Percentiles rank a stretch among this genome's conserved stretches.
These are phyloP conservation scores for Anastrepha ludens DNA, from an alignment of 1,140 invertebrate genomes.

Conservation along the genomic window DNA sequence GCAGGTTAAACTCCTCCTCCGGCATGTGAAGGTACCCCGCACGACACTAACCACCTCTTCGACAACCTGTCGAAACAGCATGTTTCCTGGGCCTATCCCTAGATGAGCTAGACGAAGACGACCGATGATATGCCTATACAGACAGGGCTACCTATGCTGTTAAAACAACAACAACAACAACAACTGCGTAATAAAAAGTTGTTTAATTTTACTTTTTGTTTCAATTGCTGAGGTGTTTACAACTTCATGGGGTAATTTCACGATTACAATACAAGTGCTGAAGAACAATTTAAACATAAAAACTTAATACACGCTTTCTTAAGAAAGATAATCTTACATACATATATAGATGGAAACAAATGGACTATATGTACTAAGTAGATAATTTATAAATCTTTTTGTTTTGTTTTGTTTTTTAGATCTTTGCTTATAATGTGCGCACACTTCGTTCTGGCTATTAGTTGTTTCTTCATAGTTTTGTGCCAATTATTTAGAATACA, in stretches of 20 bases:
- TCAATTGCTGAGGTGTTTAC: background rate
- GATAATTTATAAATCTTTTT: background rate
- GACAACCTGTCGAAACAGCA: too few species aligned
- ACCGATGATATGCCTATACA: too few species aligned
- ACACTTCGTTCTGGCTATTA: background rate
- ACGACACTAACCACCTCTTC: too few species aligned
- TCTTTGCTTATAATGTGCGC: slow-evolving; percentile 18
- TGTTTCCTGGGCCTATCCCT: too few species aligned
- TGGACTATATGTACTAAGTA: slow-evolving; percentile 36
- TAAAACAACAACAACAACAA: too few species aligned
- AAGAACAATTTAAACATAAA: slow-evolving; percentile 36
- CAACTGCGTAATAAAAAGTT: slow-evolving; percentile 26
- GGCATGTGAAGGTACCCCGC: too few species aligned
- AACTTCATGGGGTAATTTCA: slow-evolving; percentile 9
- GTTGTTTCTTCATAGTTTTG: background rate
- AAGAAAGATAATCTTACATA: slow-evolving; percentile 25
- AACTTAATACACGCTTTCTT: slow-evolving; percentile 48
- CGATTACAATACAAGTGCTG: slow-evolving; percentile 19
- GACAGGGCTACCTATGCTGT: too few species aligned
- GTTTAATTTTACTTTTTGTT: slow-evolving; percentile 35
- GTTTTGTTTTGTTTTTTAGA: slow-evolving; percentile 4
- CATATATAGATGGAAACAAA: slow-evolving; percentile 30
- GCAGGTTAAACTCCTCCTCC: too few species aligned
- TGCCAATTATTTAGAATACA: slow-evolving; percentile 64
- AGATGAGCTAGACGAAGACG: too few species aligned